These are phyloP conservation scores for Lycocorax pyrrhopterus DNA, from an alignment of 2,113 vertebrate genomes.

Conservation along the genomic window DNA sequence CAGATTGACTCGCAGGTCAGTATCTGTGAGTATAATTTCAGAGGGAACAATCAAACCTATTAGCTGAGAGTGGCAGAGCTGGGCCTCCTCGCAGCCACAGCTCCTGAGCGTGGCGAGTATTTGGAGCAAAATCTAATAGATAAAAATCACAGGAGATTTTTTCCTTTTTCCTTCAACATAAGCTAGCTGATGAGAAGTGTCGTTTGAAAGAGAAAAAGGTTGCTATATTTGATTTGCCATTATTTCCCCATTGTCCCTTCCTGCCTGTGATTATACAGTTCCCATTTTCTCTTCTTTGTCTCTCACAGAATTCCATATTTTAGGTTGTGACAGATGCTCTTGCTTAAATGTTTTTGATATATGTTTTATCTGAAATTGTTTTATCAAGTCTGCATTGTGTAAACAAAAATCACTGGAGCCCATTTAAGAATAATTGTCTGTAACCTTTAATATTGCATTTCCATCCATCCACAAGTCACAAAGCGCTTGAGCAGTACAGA, in stretches of 20 bases:
- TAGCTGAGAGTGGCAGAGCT: conserved; percentile 17
- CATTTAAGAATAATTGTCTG: background rate
- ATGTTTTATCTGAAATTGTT: background rate
- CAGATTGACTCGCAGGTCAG: background rate
- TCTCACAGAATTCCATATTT: background rate
- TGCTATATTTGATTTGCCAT: conserved; percentile 13
- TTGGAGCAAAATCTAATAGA: conserved; percentile 27
- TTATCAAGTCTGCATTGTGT: background rate
- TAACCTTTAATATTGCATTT: background rate
- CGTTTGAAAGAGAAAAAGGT: background rate
- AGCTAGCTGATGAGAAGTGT: conserved; percentile 3
- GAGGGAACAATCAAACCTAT: conserved; percentile 13
- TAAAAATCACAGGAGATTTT: background rate
- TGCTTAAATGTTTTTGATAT: background rate
- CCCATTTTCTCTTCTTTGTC: background rate
- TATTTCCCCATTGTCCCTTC: conserved; percentile 9
- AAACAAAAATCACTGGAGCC: background rate
- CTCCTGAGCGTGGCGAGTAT: background rate
- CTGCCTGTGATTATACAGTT: background rate
- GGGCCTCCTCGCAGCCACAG: background rate
- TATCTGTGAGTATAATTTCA: background rate
- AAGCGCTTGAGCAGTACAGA: background rate
- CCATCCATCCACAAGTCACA: background rate
- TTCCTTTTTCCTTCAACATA: background rate
- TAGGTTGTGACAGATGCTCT: background rate